phyloP scores from a whole-genome alignment of 2,113 vertebrate species.

The Corythornis madagascariensis region DNA sequence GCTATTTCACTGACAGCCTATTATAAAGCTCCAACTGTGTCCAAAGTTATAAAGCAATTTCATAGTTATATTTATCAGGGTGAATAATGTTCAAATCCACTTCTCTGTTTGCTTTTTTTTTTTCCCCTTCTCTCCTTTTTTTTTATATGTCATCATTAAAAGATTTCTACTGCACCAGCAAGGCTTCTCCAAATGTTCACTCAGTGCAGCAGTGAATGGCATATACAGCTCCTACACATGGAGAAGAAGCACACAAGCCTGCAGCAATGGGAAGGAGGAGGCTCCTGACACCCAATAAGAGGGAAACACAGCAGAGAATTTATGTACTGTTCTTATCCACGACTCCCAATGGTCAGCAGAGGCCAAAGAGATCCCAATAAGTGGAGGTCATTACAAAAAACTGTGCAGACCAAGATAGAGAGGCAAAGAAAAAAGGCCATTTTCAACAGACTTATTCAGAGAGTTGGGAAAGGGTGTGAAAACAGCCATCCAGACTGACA shows the following conservation, averaged over 20 bases:
- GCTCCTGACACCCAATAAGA: neutral
- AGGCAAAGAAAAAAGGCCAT: neutral
- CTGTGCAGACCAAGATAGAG: neutral
- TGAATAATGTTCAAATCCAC: constrained; percentile 33
- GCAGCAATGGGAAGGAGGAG: neutral
- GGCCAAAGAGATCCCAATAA: neutral
- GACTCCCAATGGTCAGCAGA: neutral
- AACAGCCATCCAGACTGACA: neutral
- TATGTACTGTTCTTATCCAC: neutral
- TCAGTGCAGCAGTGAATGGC: neutral
- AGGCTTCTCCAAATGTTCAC: neutral
- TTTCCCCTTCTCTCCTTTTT: neutral
- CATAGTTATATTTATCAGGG: constrained; percentile 45
- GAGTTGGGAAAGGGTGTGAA: neutral
- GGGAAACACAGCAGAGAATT: neutral
- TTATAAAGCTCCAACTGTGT: constrained; percentile 62
- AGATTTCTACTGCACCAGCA: neutral
- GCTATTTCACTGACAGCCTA: constrained; percentile 39
- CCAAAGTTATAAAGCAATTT: constrained; percentile 51
- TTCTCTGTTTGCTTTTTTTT: neutral
- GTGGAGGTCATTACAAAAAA: neutral
- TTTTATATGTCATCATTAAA: neutral
- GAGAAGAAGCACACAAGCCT: neutral
- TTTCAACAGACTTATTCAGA: neutral
- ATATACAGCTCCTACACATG: neutral